Evolutionary conservation across 2,888 invertebrate species (phyloP).

Genomic region (Parnassius apollo): DNA sequence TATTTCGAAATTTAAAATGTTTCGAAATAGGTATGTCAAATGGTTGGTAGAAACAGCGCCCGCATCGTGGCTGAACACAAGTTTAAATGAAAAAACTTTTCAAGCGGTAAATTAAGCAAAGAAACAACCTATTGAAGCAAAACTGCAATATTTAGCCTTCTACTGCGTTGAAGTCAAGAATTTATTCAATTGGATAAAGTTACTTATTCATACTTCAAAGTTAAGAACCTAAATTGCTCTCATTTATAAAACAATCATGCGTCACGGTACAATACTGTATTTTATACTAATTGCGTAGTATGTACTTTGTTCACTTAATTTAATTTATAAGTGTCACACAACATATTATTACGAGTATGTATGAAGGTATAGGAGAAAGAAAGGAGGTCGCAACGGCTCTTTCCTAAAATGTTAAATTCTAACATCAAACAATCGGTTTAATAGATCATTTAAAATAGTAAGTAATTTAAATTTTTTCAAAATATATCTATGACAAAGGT

Average conservation of each 20-base stretch:
- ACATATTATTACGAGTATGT: too few relatives aligned
- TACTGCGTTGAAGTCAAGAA: slow-evolving; percentile 9
- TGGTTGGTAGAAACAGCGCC: background rate
- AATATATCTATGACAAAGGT: too few relatives aligned
- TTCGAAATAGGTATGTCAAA: slow-evolving; percentile 12
- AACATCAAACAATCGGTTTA: too few relatives aligned
- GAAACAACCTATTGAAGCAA: slow-evolving; percentile 20
- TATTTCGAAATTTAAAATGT: background rate
- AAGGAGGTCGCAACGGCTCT: too few relatives aligned
- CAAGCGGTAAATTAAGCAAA: slow-evolving; percentile 19
- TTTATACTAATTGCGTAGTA: too few relatives aligned
- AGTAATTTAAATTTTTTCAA: too few relatives aligned
- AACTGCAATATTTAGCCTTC: slow-evolving; percentile 16
- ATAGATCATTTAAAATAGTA: too few relatives aligned
- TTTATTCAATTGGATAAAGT: slow-evolving; percentile 6
- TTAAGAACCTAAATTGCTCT: background rate
- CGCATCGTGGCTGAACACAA: slow-evolving; percentile 7
- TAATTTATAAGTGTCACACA: too few relatives aligned
- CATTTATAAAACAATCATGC: background rate
- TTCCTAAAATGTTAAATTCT: too few relatives aligned
- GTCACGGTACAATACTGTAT: too few relatives aligned
- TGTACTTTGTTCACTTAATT: too few relatives aligned
- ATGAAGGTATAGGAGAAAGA: too few relatives aligned
- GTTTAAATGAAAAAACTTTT: slow-evolving; percentile 24
- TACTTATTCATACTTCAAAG: slow-evolving; percentile 5